Percentiles rank a stretch among this genome's conserved stretches.
Conservation (phyloP, 2,888 invertebrate species). For the Hoplodrina blanda region DNA sequence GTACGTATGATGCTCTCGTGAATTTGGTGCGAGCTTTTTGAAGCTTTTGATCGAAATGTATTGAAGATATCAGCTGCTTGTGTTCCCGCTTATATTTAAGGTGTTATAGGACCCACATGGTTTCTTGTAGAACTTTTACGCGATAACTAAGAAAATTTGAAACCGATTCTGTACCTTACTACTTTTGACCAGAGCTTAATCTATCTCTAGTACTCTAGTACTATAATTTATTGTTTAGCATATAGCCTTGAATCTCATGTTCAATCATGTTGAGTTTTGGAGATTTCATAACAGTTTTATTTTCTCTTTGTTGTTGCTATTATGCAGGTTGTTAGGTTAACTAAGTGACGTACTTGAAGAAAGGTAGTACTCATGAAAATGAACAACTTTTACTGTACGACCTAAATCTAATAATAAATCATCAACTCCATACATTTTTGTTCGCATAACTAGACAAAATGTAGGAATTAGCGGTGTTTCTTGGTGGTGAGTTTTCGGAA, state of each 20-base stretch:
- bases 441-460: no score
- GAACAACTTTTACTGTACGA: no score
- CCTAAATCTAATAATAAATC: no score
- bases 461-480: no score
- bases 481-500: no score
- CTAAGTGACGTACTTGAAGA: no score
- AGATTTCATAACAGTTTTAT: no score
- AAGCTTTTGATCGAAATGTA: slow-evolving; percentile 37
- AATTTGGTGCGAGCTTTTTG: slow-evolving; percentile 25
- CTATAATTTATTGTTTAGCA: background rate
- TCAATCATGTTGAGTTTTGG: background rate
- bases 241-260: background rate
- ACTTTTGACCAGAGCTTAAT: background rate
- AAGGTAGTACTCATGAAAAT: no score
- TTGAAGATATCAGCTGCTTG: slow-evolving; percentile 49
- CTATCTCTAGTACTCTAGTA: background rate
- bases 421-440: no score
- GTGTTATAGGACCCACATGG: background rate
- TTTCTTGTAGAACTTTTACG: background rate
- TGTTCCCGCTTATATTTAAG: slow-evolving; percentile 1
- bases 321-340: no score
- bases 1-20: slow-evolving; percentile 57
- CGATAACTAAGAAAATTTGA: background rate
- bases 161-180: background rate
- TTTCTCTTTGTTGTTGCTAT: no score